phyloP scores from a whole-genome alignment of 1,140 invertebrate genomes.

The Rhizoglyphus robini region DNA sequence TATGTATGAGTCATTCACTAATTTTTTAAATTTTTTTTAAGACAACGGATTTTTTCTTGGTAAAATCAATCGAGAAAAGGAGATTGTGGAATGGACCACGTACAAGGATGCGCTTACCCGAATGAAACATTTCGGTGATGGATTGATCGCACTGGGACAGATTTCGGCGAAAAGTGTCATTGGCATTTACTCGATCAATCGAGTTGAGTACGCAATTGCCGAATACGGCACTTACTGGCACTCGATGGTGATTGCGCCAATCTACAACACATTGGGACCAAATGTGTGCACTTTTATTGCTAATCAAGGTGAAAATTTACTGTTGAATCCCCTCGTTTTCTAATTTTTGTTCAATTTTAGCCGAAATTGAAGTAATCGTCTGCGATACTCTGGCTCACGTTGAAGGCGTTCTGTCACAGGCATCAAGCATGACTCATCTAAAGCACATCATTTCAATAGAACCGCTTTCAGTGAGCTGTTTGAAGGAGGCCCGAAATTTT shows the following conservation, averaged over 20 bases:
- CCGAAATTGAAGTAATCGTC: conserved; percentile 68
- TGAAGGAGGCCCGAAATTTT: conserved; percentile 1
- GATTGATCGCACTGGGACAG: conserved; percentile 39
- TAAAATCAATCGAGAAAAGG: not conserved
- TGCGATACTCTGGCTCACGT: conserved; percentile 84
- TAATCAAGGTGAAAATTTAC: conserved; percentile 71
- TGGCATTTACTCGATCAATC: conserved; percentile 87
- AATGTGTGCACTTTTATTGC: conserved; percentile 93
- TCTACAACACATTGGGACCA: conserved; percentile 89
- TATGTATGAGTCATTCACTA: not conserved
- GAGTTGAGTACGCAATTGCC: conserved; percentile 80
- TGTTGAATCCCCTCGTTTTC: too few relatives aligned
- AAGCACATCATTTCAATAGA: conserved; percentile 58
- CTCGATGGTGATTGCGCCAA: conserved; percentile 82
- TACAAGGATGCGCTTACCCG: not conserved
- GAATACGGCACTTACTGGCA: conserved; percentile 86
- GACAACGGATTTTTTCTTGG: not conserved
- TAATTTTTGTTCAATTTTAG: too few relatives aligned
- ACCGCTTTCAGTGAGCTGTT: conserved; percentile 54
- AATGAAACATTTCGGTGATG: conserved; percentile 8
- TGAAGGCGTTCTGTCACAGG: conserved; percentile 60
- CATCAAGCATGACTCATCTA: conserved; percentile 61
- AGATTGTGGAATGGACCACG: not conserved
- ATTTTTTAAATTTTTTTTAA: too few relatives aligned
- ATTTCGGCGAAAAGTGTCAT: conserved; percentile 56